Percentiles rank a stretch among this genome's conserved stretches.
phyloP scores from a whole-genome alignment of 2,888 invertebrate genomes.

The Stenichneumon culpator region DNA sequence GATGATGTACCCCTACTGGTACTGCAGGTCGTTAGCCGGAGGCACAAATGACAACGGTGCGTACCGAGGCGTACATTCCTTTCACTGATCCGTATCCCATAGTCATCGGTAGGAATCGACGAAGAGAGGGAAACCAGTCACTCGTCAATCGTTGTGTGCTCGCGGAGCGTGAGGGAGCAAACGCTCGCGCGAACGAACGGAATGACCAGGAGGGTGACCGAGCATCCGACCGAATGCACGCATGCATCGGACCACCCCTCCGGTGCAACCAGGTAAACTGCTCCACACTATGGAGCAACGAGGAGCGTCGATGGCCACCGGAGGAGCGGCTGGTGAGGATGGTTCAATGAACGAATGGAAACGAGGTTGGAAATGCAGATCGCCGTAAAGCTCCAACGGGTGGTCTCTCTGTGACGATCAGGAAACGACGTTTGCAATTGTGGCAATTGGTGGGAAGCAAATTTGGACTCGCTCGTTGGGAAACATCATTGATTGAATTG shows the following conservation, averaged over 20 bases:
- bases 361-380: slow-evolving; percentile 18
- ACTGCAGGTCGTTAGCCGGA: background rate
- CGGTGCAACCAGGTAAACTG: slow-evolving; percentile 3
- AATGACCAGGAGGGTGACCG: background rate
- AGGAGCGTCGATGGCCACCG: background rate
- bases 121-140: slow-evolving; percentile 15
- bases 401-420: background rate
- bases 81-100: slow-evolving; percentile 19
- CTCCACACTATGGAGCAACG: background rate
- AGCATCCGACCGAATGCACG: background rate
- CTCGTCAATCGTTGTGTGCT: slow-evolving; percentile 22
- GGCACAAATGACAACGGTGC: slow-evolving; percentile 3
- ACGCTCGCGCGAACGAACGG: slow-evolving; percentile 10
- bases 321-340: background rate
- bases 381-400: background rate
- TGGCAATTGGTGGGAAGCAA: slow-evolving; percentile 4
- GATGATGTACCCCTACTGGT: slow-evolving; percentile 19
- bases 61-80: slow-evolving; percentile 25
- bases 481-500: slow-evolving; percentile 15
- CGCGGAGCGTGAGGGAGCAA: slow-evolving; percentile 8
- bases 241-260: background rate
- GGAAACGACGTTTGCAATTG: slow-evolving; percentile 14
- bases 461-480: slow-evolving; percentile 3
- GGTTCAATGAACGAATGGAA: slow-evolving; percentile 10
- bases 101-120: slow-evolving; percentile 39